Evolutionary conservation across 2,888 invertebrate genomes (phyloP).

Genomic region (Autographa pulchrina): DNA sequence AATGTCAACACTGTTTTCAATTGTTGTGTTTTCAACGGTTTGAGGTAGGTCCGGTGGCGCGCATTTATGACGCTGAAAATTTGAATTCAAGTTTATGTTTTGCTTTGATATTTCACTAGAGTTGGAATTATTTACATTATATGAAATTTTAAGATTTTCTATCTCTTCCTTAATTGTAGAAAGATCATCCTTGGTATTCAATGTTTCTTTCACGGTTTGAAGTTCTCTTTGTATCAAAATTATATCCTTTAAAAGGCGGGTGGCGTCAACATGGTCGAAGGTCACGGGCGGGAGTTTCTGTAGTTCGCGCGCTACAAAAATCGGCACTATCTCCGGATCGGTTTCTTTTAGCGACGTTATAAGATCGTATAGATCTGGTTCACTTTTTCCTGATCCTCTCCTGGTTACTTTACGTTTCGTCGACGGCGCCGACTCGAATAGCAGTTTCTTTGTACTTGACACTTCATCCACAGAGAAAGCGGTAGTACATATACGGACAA

Average conservation of each 20-base stretch:
- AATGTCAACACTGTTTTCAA: background rate
- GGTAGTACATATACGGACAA: conserved; percentile 1
- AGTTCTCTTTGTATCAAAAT: background rate
- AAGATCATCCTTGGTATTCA: background rate
- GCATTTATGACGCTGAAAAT: too few species aligned
- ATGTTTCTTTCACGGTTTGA: background rate
- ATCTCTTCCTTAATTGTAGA: background rate
- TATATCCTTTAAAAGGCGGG: background rate
- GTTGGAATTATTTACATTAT: background rate
- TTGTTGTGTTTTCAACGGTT: background rate
- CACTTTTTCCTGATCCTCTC: background rate
- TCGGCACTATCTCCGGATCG: background rate
- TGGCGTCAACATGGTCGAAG: background rate
- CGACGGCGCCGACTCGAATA: conserved; percentile 2
- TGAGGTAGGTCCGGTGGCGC: background rate
- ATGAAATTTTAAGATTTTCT: background rate
- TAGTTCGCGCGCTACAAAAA: background rate
- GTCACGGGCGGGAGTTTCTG: background rate
- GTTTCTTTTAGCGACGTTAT: background rate
- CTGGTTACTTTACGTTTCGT: background rate
- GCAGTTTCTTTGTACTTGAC: conserved; percentile 11
- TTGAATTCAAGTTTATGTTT: background rate
- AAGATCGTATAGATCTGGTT: background rate
- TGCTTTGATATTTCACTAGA: background rate
- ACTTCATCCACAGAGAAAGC: background rate